Evolutionary conservation across 2,797 vertebrate species (phyloP).

Genomic region (Epinephelus coioides): DNA sequence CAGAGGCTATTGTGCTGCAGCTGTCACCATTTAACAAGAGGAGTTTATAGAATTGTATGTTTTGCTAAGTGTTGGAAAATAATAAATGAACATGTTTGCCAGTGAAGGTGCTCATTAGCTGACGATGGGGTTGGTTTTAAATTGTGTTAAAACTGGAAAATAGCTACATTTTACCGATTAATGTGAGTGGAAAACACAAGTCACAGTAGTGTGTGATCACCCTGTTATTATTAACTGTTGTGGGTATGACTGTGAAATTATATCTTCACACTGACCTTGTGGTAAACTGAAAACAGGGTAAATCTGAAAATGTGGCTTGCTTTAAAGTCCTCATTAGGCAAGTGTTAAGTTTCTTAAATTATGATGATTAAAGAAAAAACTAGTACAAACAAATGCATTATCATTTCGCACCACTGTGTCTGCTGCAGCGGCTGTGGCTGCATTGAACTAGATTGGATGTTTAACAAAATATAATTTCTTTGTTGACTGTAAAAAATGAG

Average conservation of each 20-base stretch:
- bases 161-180: constrained; percentile 7
- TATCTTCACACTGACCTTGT: neutral
- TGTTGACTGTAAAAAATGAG: neutral
- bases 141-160: constrained; percentile 22
- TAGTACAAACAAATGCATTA: neutral
- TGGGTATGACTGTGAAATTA: constrained; percentile 1
- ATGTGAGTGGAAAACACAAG: constrained; percentile 37
- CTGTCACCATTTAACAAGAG: constrained; percentile 30
- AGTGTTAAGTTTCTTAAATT: neutral
- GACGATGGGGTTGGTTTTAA: constrained; percentile 5
- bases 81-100: constrained; percentile 22
- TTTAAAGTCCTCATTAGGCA: neutral
- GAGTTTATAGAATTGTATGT: constrained; percentile 21
- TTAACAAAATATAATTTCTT: neutral
- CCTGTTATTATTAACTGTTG: constrained; percentile 17
- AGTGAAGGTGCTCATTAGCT: constrained; percentile 29
- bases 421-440: neutral
- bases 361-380: neutral
- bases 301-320: neutral
- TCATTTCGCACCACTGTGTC: neutral
- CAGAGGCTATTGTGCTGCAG: constrained; percentile 2
- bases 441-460: neutral
- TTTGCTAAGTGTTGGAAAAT: constrained; percentile 27
- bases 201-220: constrained; percentile 10
- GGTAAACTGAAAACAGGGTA: neutral